Conservation (phyloP, 2,888 invertebrate species). For the Phyto melanocephala region DNA sequence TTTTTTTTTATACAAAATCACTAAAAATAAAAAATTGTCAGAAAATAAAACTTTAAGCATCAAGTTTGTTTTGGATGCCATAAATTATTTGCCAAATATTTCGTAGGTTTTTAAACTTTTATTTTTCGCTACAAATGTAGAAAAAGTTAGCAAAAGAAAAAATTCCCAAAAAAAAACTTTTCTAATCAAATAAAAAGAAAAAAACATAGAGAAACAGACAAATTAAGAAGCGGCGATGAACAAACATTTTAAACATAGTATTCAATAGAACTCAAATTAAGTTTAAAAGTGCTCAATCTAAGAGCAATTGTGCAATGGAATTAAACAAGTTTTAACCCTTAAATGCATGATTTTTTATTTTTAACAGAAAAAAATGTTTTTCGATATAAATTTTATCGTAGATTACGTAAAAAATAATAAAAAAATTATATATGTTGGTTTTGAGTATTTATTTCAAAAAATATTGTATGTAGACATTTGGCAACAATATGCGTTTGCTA, state of each 20-base stretch:
- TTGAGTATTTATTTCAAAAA: no score
- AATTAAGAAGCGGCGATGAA: not conserved
- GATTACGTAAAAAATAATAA: no score
- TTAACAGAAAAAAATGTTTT: no score
- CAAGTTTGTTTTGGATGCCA: slow-evolving; percentile 27
- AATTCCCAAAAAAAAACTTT: not conserved
- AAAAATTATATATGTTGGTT: no score
- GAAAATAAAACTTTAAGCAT: slow-evolving; percentile 36
- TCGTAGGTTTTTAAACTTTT: not conserved
- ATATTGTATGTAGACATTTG: no score
- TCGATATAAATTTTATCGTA: no score
- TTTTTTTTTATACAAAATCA: not conserved
- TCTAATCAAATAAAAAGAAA: slow-evolving; percentile 1
- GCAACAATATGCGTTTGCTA: no score
- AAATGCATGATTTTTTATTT: no score
- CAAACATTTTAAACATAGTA: not conserved
- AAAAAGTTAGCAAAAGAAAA: not conserved
- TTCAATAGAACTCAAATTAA: not conserved
- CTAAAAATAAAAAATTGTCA: not conserved
- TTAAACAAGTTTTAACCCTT: not conserved
- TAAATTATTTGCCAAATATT: slow-evolving; percentile 40
- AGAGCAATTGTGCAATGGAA: not conserved
- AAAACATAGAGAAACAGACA: not conserved
- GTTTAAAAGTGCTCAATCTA: not conserved
- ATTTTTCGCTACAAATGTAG: slow-evolving; percentile 3